Base-by-base conservation (phyloP, 1,140 invertebrate genomes). In the Vollenhovia emeryi region DNA sequence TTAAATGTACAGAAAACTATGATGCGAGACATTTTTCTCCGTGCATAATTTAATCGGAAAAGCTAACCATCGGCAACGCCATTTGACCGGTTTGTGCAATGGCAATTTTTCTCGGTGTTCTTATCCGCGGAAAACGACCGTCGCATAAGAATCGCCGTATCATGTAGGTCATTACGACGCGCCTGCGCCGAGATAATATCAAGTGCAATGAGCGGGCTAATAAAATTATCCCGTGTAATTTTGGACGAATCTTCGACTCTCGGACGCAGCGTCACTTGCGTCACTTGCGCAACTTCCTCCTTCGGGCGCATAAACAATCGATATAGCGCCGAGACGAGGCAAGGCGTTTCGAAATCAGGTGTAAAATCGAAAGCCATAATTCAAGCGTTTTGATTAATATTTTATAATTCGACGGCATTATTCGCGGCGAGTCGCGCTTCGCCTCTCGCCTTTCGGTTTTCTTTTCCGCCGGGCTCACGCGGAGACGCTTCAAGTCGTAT, bases 181-280 rank as follows among this genome's bases (percentile, higher is more conserved):
- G 11, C 40, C 64, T 68, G 15, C 36, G 66, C 13, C 11, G n/a
- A 13, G 43, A 40, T 68, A 40, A 79, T n/a, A 64, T 36, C 9
- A 43, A 15, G 9, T 24, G 15, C n/a, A 59, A 57, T 9, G 11
- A 11, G 48, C 36, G 7, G 13, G 7, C 9, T 30, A 36, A 68
- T 79, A 21, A 40, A n/a, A 79, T 68, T 66, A 52, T n/a, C 15
- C 21, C 30, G 18, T 45, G 11, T 45, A 36, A 74, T 55, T 74
- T 40, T 73, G 45, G 3, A 36, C 3, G 30, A 74, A 57, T 74
- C 71, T 66, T 33, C n/a, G n/a, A 76, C 43, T 50, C 11, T 57
- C 4, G 8, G n/a, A 52, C 18, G 48, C n/a, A n/a, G n/a, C n/a
- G n/a, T n/a, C n/a, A n/a, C n/a, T n/a, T n/a, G 21, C 8, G 21